Evolutionary conservation across 2,888 invertebrate species (phyloP).

Genomic region (Petrolisthes cinctipes): DNA sequence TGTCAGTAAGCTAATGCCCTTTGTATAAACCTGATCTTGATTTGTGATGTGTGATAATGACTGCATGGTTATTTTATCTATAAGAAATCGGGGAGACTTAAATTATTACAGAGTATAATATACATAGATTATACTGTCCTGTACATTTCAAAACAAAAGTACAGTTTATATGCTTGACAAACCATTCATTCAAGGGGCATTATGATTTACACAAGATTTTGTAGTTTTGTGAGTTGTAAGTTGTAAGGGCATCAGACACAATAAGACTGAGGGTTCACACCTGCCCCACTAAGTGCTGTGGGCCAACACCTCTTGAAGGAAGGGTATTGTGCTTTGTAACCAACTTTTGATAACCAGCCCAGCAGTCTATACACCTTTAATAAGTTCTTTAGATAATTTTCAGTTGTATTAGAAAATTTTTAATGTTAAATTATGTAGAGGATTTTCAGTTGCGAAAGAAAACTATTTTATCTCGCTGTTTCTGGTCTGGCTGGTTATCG

Average conservation of each 20-base stretch:
- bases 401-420: neutral
- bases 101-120: neutral
- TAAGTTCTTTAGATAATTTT: slow-evolving; percentile 11
- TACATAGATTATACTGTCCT: no score
- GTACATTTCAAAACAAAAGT: no score
- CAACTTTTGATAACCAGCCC: slow-evolving; percentile 55
- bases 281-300: slow-evolving; percentile 41
- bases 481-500: slow-evolving; percentile 54
- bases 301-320: slow-evolving; percentile 32
- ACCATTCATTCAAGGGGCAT: neutral
- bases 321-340: slow-evolving; percentile 29
- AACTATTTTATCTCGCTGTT: neutral
- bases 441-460: no score
- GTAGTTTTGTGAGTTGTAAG: no score
- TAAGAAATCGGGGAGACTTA: neutral
- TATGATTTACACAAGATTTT: slow-evolving; percentile 18
- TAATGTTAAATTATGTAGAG: no score
- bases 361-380: slow-evolving; percentile 15
- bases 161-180: no score
- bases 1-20: no score
- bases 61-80: slow-evolving; percentile 41
- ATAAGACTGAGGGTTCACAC: slow-evolving; percentile 42
- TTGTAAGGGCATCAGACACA: slow-evolving; percentile 33
- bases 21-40: slow-evolving; percentile 28
- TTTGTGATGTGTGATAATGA: slow-evolving; percentile 50